Evolutionary conservation across 2,888 invertebrate species (phyloP).

Genomic region (Xestobium rufovillosum): DNA sequence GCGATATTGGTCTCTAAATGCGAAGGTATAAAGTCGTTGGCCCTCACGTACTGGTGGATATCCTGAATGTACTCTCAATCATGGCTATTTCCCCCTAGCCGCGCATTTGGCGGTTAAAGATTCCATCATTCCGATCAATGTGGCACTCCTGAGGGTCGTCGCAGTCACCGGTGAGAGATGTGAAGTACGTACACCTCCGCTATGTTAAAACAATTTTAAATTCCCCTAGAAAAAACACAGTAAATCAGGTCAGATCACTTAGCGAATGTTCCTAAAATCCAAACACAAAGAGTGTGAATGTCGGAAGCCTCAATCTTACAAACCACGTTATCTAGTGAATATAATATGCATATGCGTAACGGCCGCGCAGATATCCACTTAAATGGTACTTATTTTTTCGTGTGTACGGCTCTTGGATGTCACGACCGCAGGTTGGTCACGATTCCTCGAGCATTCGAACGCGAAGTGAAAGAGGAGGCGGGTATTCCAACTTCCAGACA

Average conservation of each 20-base stretch:
- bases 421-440: constrained; percentile 40
- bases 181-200: constrained; percentile 29
- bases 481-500: constrained; percentile 21
- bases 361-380: constrained; percentile 34
- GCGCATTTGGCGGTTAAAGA: constrained; percentile 46
- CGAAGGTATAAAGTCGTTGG: too few relatives aligned
- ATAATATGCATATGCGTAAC: constrained; percentile 35
- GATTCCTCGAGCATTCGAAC: constrained; percentile 36
- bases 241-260: too few relatives aligned
- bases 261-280: too few relatives aligned
- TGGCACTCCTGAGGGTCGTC: constrained; percentile 44
- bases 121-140: constrained; percentile 47
- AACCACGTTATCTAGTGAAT: too few relatives aligned
- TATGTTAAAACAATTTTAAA: background rate
- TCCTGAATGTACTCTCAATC: constrained; percentile 38
- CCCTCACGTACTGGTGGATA: background rate
- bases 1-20: too few relatives aligned
- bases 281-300: too few relatives aligned
- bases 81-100: constrained; percentile 45
- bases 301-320: too few relatives aligned
- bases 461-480: constrained; percentile 32
- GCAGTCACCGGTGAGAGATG: constrained; percentile 42
- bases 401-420: constrained; percentile 30
- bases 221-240: too few relatives aligned
- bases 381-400: constrained; percentile 33